These are phyloP conservation scores for Setipinna tenuifilis DNA, from an alignment of 2,797 vertebrate species.

Conservation along the genomic window DNA sequence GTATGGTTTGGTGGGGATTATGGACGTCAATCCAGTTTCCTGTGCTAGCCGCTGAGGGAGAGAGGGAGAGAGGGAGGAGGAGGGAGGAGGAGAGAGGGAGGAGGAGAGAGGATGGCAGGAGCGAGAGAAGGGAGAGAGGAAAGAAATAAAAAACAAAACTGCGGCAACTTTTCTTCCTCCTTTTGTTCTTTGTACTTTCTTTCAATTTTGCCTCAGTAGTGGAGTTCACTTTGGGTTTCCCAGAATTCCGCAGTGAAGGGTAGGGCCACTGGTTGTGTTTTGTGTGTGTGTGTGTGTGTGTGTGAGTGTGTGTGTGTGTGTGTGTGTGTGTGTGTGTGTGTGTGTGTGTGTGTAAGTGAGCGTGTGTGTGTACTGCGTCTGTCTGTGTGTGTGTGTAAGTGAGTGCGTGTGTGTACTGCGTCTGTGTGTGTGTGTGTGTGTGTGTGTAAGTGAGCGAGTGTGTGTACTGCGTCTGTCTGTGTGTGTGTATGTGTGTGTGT, in stretches of 20 bases:
- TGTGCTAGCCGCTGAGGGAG: background rate
- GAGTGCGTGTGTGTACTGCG: too few relatives aligned
- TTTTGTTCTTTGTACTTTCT: background rate
- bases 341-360: too few relatives aligned
- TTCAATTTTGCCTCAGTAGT: background rate
- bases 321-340: too few relatives aligned
- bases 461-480: too few relatives aligned
- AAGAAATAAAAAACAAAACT: background rate
- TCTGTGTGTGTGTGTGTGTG: too few relatives aligned
- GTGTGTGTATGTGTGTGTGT: too few relatives aligned
- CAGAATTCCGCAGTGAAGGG: background rate
- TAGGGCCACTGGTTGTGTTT: background rate
- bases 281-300: background rate
- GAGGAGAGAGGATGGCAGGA: background rate
- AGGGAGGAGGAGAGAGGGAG: background rate
- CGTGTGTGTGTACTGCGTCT: too few relatives aligned
- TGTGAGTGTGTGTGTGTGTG: too few relatives aligned
- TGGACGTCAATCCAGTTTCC: conserved; percentile 65
- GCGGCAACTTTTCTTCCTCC: conserved; percentile 7
- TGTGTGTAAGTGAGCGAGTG: too few relatives aligned
- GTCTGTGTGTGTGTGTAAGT: too few relatives aligned
- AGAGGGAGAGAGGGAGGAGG: too few relatives aligned
- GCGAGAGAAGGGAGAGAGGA: background rate
- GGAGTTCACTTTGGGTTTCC: conserved; percentile 10
- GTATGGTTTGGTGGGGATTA: conserved; percentile 72